Conservation (phyloP, 2,888 invertebrate genomes). For the Parasteatoda lunata region DNA sequence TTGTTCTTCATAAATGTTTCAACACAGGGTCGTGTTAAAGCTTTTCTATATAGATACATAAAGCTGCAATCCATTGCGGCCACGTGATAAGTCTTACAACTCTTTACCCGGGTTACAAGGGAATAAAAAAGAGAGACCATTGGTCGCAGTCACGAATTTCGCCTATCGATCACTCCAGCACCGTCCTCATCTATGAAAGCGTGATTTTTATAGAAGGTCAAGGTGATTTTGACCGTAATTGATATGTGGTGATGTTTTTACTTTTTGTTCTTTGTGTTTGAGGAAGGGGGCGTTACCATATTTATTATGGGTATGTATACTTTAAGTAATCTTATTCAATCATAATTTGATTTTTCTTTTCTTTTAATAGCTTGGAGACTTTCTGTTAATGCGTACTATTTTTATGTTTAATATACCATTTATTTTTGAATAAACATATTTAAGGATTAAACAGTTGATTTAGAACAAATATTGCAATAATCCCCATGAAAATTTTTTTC, state of each 20-base stretch:
- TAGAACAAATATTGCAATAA: no score
- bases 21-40: no score
- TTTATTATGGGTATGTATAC: no score
- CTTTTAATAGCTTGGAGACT: no score
- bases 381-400: no score
- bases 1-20: no score
- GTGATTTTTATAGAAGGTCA: slow-evolving; percentile 67
- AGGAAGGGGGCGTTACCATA: slow-evolving; percentile 28
- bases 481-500: no score
- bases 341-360: no score
- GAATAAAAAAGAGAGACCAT: slow-evolving; percentile 10
- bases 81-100: slow-evolving; percentile 5
- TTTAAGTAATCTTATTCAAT: no score
- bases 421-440: no score
- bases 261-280: slow-evolving; percentile 14
- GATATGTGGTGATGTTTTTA: slow-evolving; percentile 59
- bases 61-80: neutral
- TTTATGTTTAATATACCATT: no score
- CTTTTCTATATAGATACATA: neutral
- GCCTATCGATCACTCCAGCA: slow-evolving; percentile 50
- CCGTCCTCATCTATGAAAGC: slow-evolving; percentile 37
- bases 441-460: no score
- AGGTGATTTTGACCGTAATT: slow-evolving; percentile 63
- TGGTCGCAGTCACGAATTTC: slow-evolving; percentile 53
- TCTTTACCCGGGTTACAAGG: neutral